Conservation (phyloP, 2,888 invertebrate species). For the Mesorhabditis spiculigera region DNA sequence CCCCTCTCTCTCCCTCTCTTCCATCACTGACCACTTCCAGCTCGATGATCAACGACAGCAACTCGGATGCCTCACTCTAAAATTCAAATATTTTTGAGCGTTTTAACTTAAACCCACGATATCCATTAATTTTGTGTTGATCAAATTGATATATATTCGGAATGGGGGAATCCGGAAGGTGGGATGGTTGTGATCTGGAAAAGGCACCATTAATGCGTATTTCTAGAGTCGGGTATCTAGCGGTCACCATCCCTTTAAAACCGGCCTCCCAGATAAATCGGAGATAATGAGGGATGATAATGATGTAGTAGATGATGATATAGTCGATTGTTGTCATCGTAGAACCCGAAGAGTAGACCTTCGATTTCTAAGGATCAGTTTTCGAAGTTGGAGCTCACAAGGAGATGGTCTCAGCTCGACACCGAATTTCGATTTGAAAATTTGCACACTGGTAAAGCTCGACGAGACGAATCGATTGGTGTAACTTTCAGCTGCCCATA, state of each 20-base stretch:
- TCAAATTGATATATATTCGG: constrained; percentile 1
- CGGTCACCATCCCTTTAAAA: background rate
- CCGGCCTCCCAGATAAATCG: background rate
- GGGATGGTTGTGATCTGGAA: background rate
- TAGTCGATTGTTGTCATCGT: background rate
- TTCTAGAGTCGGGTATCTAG: background rate
- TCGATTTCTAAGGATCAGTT: background rate
- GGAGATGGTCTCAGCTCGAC: no score
- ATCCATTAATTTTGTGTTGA: constrained; percentile 3
- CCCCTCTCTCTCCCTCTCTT: no score
- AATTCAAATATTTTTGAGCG: background rate
- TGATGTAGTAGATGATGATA: background rate
- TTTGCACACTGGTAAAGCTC: no score
- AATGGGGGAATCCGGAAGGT: background rate
- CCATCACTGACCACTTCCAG: no score
- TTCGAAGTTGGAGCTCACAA: background rate
- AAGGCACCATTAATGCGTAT: background rate
- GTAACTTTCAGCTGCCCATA: no score
- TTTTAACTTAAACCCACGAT: background rate
- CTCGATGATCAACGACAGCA: background rate
- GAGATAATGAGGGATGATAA: background rate
- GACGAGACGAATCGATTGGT: no score
- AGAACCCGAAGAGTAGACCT: background rate
- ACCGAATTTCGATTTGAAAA: no score
- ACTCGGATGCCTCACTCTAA: background rate